Evolutionary conservation across 2,113 vertebrate species (phyloP).

Genomic region (Orycteropus afer): DNA sequence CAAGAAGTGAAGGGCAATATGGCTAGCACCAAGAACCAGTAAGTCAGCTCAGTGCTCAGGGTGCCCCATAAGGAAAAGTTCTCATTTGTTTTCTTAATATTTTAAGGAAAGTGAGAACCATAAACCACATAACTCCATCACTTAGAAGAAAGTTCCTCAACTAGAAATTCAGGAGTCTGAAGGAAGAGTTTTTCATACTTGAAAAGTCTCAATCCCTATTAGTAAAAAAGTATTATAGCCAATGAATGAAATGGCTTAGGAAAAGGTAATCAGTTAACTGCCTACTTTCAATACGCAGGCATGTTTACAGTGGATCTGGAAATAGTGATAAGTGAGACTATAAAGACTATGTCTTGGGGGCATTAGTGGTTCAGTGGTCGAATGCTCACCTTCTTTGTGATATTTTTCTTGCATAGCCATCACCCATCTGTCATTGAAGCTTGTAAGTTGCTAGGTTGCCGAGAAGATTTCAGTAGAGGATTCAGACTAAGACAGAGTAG

Average conservation of each 20-base stretch:
- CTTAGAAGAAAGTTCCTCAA: not conserved
- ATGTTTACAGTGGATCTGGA: not conserved
- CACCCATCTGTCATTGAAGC: not conserved
- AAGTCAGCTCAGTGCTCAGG: slow-evolving; percentile 63
- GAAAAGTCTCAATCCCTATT: not conserved
- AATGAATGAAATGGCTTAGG: not conserved
- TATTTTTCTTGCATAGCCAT: no score
- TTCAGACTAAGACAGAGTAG: not conserved
- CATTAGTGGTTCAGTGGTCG: not conserved
- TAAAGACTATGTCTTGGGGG: not conserved
- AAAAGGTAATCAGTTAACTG: not conserved
- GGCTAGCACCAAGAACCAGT: slow-evolving; percentile 65
- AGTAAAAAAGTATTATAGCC: not conserved
- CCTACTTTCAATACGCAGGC: not conserved
- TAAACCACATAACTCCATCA: not conserved
- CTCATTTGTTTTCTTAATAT: slow-evolving; percentile 67
- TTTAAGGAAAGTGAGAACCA: slow-evolving; percentile 49
- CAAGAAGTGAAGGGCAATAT: slow-evolving; percentile 77
- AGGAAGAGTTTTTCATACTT: not conserved
- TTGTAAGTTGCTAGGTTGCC: not conserved
- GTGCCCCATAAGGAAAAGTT: slow-evolving; percentile 63
- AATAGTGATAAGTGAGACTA: not conserved
- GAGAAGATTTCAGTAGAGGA: not conserved
- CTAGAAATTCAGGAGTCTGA: not conserved
- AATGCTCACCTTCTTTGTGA: no score